These are phyloP conservation scores for Rhegmatorhina hoffmannsi DNA, from an alignment of 2,113 vertebrate genomes.

Conservation along the genomic window DNA sequence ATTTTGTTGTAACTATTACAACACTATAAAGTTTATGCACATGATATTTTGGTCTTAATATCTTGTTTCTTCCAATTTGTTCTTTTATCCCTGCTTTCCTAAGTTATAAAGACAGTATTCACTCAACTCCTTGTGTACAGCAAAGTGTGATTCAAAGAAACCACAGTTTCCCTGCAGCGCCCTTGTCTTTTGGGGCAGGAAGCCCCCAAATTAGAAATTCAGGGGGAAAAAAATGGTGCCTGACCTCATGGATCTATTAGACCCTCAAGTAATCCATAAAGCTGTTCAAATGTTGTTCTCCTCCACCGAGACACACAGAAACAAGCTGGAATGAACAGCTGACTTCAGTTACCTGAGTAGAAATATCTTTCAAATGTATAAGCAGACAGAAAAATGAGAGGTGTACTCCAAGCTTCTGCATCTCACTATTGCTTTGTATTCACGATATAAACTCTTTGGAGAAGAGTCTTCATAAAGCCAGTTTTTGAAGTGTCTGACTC, in stretches of 20 bases:
- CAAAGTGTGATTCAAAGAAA: not conserved
- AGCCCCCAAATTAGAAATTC: not conserved
- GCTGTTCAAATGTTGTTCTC: not conserved
- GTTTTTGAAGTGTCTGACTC: not conserved
- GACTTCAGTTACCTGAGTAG: not conserved
- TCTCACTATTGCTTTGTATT: not conserved
- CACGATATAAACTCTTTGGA: not conserved
- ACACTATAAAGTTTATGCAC: not conserved
- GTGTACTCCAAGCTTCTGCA: not conserved
- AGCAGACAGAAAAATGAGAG: not conserved
- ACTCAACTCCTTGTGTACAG: not conserved
- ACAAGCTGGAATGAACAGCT: not conserved
- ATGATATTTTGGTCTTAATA: not conserved
- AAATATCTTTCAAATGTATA: not conserved
- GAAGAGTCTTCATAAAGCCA: not conserved
- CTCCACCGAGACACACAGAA: not conserved
- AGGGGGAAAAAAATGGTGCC: fast-evolving
- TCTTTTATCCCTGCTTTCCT: not conserved
- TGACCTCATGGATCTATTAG: not conserved
- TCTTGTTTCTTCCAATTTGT: not conserved
- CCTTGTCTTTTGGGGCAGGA: not conserved
- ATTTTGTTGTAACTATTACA: not conserved
- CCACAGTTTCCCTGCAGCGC: not conserved
- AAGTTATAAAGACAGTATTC: not conserved
- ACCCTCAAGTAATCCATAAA: not conserved